A percentile compares a stretch with the other conserved stretches of the same genome.
phyloP scores from a whole-genome alignment of 2,797 vertebrate genomes.

The Antrozous pallidus region DNA sequence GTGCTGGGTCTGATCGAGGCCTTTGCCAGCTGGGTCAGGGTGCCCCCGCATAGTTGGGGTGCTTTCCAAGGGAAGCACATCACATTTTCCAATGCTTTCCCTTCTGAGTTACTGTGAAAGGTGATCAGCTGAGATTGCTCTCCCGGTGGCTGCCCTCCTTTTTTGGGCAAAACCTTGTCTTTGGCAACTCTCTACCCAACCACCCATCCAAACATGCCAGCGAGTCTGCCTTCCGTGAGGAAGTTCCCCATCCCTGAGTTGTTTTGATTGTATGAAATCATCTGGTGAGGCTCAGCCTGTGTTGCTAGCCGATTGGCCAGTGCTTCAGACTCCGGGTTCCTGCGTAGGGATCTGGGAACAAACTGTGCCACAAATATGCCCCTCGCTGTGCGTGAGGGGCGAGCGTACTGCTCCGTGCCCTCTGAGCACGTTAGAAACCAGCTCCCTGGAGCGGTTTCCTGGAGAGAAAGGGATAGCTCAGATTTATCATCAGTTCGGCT shows the following conservation, averaged over 20 bases:
- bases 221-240: not conserved
- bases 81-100: not conserved
- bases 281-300: not conserved
- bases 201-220: conserved; percentile 29
- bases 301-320: not conserved
- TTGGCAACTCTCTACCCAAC: conserved; percentile 29
- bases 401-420: accelerated
- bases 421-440: not conserved
- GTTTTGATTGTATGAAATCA: conserved; percentile 33
- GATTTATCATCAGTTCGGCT: not conserved
- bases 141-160: conserved; percentile 7
- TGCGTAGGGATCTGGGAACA: not conserved
- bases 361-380: not conserved
- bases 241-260: not conserved
- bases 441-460: not conserved
- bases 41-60: not conserved
- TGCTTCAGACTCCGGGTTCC: not conserved
- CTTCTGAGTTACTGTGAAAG: not conserved
- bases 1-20: not conserved
- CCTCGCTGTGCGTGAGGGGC: accelerated
- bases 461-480: not conserved
- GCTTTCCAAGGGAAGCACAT: not conserved
- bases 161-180: conserved; percentile 39
- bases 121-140: not conserved
- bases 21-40: not conserved